Base-by-base conservation (phyloP, 1,140 invertebrate genomes). In the Trichogramma pretiosum region DNA sequence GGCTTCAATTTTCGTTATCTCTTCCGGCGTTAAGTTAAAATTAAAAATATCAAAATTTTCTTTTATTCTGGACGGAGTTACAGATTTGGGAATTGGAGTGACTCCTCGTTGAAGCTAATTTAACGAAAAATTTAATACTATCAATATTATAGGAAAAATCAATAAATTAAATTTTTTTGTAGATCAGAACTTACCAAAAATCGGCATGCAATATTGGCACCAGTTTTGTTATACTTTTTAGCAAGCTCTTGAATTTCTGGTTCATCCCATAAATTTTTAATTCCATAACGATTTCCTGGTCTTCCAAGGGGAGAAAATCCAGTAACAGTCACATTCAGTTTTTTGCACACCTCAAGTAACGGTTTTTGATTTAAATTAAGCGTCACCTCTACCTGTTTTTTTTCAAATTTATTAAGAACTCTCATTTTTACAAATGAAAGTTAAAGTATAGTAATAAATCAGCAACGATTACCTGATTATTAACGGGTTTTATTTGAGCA, bases 261-360 rank as follows among this genome's bases (percentile, higher is more conserved):
- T 32, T 76, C 77, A 72, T 62, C 76, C 60, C 75, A 46, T 63
- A 70, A 53, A 24, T 56, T 61, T 32, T 54, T 38, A 5, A 62
- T 30, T 0, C 40, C 46, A 2, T 46, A 34, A 30, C 16, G 46
- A 46, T 54, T 63, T 41, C 61, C 64, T 4, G 64, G 63, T 45
- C 56, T 75, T 3, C 87, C 91, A 4, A 96, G 66, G 0, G 88
- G 86, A 53, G 83, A 82, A 67, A 86, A 97, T 9, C 82, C 89
- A 4, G 81, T 89, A 2, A 95, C 63, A 1, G 73, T 68, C 21
- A 96, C 82, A 16, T 63, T 44, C 9, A 77, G 70, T 36, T 82
- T 76, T 8, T 73, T 60, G 59, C 88, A 92, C 61, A 85, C 90
- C 10, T 82, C 74, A 13, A 82, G 73, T 17, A 96, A 66, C 50